These are phyloP conservation scores for Drosophila merina DNA, from an alignment of 2,888 invertebrate genomes.

Conservation along the genomic window DNA sequence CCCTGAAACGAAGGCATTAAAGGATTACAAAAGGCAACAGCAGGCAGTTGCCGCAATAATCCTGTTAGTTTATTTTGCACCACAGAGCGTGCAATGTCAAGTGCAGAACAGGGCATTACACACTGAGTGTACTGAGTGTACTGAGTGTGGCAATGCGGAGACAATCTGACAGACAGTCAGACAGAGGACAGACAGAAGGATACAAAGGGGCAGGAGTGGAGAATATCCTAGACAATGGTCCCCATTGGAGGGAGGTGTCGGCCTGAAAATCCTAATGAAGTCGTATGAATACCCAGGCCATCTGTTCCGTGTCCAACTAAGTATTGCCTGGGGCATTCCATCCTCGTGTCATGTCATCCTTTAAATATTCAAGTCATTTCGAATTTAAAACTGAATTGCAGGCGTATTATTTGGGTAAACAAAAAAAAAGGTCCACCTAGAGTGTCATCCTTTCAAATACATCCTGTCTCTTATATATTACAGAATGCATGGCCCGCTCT, in stretches of 20 bases:
- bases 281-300: slow-evolving; percentile 45
- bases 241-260: slow-evolving; percentile 33
- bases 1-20: slow-evolving; percentile 51
- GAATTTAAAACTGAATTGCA: slow-evolving; percentile 46
- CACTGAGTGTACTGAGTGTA: slow-evolving; percentile 1
- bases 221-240: slow-evolving; percentile 56
- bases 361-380: slow-evolving; percentile 37
- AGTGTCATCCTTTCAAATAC: slow-evolving; percentile 39
- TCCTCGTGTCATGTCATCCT: slow-evolving; percentile 10
- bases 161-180: slow-evolving; percentile 23
- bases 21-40: slow-evolving; percentile 64
- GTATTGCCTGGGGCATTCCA: slow-evolving; percentile 18
- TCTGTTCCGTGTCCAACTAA: slow-evolving; percentile 46
- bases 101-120: slow-evolving; percentile 42
- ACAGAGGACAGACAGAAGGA: not conserved
- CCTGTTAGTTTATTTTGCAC: slow-evolving; percentile 73
- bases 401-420: slow-evolving; percentile 45
- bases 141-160: slow-evolving; percentile 30
- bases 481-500: slow-evolving; percentile 18
- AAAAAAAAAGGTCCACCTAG: slow-evolving; percentile 27
- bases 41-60: slow-evolving; percentile 66
- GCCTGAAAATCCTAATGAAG: slow-evolving; percentile 65
- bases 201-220: not conserved
- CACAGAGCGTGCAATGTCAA: slow-evolving; percentile 60
- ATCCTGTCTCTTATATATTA: slow-evolving; percentile 41